Evolutionary conservation across 2,113 vertebrate species (phyloP).

Genomic region (Mus spicilegus): DNA sequence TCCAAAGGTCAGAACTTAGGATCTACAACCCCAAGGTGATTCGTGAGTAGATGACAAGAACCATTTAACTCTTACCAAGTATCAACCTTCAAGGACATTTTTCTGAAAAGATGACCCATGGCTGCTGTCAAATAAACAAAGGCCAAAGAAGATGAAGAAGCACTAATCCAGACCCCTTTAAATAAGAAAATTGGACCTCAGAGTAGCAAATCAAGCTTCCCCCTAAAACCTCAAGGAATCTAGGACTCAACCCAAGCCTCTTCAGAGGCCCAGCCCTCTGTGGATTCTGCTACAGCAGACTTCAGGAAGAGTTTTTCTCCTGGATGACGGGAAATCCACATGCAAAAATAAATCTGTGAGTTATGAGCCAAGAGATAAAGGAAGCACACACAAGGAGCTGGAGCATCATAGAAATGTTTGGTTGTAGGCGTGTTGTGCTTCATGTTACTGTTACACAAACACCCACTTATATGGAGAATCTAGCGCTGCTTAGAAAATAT

Average conservation of each 20-base stretch:
- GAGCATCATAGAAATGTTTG: neutral
- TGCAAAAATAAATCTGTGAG: neutral
- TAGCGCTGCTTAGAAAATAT: conserved; percentile 21
- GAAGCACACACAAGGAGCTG: neutral
- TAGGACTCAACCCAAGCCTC: neutral
- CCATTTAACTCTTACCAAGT: neutral
- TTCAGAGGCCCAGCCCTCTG: neutral
- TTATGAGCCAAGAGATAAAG: neutral
- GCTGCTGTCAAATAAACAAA: conserved; percentile 13
- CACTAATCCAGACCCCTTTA: neutral
- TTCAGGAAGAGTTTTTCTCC: neutral
- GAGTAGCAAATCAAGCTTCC: neutral
- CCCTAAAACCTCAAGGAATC: neutral
- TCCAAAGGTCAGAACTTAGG: neutral
- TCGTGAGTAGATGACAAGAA: neutral
- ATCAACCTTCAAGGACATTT: neutral
- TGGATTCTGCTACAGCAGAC: neutral
- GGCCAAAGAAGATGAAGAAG: conserved; percentile 10
- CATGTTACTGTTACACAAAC: neutral
- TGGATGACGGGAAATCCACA: neutral
- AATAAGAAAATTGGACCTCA: conserved; percentile 5
- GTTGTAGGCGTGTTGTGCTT: neutral
- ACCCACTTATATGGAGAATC: neutral
- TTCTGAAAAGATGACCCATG: neutral
- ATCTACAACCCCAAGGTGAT: neutral